Evolutionary conservation across 1,140 invertebrate species (phyloP).

Genomic region (Ectropis grisescens): DNA sequence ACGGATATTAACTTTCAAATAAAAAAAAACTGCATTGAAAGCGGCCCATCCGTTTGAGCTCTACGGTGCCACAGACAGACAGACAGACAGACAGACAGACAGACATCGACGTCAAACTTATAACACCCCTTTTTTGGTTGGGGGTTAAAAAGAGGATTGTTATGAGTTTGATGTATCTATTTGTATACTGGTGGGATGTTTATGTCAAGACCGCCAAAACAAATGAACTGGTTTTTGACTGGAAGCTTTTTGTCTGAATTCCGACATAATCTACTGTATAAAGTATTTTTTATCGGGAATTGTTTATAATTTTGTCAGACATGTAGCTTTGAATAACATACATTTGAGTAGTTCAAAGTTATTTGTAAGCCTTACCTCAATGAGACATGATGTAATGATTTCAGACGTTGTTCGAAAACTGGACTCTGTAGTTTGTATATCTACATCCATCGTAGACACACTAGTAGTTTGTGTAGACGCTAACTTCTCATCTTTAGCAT

Average conservation of each 20-base stretch:
- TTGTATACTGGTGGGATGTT: neutral
- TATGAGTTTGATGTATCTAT: neutral
- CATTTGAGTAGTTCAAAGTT: neutral
- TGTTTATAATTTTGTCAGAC: no score
- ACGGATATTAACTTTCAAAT: no score
- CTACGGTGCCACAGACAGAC: no score
- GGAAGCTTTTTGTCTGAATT: neutral
- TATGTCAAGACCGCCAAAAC: neutral
- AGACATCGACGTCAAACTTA: no score
- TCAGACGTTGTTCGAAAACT: conserved; percentile 30
- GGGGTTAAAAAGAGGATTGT: no score
- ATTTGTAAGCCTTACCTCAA: conserved; percentile 26
- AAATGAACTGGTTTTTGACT: neutral
- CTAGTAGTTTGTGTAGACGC: conserved; percentile 28
- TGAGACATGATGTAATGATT: conserved; percentile 27
- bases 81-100: neutral
- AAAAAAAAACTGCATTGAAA: no score
- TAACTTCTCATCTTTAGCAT: neutral
- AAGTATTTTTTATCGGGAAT: no score
- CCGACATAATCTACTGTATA: neutral
- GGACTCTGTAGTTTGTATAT: conserved; percentile 35
- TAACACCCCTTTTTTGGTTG: no score
- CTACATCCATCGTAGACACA: conserved; percentile 7
- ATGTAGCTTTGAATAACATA: neutral
- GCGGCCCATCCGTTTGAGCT: no score